Evolutionary conservation across 2,113 vertebrate species (phyloP).

Genomic region (Isurus oxyrinchus): DNA sequence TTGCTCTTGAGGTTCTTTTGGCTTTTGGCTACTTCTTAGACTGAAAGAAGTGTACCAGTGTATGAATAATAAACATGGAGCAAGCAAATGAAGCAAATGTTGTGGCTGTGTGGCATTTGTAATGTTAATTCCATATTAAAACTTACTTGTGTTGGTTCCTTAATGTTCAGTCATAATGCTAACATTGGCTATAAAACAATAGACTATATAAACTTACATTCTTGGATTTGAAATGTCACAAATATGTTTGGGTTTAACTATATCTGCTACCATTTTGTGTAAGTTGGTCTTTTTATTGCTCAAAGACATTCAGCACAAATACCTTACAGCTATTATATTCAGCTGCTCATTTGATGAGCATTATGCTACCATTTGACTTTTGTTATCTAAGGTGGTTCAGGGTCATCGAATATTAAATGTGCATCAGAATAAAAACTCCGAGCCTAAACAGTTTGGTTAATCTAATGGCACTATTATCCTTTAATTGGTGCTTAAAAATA

Average conservation of each 20-base stretch:
- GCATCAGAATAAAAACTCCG: neutral
- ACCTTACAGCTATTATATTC: neutral
- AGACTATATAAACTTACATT: neutral
- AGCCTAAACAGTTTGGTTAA: neutral
- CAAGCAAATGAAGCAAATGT: neutral
- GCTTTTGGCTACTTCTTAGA: neutral
- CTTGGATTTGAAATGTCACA: conserved; percentile 12
- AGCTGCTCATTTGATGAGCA: neutral
- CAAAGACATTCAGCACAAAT: neutral
- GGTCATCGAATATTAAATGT: neutral
- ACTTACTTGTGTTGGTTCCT: neutral
- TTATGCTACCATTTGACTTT: neutral
- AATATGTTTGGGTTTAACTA: neutral
- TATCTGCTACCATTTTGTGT: neutral
- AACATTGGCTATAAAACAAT: neutral
- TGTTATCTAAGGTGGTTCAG: neutral
- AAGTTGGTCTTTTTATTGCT: neutral
- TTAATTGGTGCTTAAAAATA: neutral
- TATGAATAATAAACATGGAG: neutral
- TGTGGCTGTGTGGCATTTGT: neutral
- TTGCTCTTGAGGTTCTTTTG: conserved; percentile 23
- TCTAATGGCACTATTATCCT: neutral
- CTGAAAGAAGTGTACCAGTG: neutral
- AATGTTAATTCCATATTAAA: neutral
- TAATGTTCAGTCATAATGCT: conserved; percentile 19